Evolutionary conservation across 2,888 invertebrate species (phyloP).

Genomic region (Scaptomyza tumidula): DNA sequence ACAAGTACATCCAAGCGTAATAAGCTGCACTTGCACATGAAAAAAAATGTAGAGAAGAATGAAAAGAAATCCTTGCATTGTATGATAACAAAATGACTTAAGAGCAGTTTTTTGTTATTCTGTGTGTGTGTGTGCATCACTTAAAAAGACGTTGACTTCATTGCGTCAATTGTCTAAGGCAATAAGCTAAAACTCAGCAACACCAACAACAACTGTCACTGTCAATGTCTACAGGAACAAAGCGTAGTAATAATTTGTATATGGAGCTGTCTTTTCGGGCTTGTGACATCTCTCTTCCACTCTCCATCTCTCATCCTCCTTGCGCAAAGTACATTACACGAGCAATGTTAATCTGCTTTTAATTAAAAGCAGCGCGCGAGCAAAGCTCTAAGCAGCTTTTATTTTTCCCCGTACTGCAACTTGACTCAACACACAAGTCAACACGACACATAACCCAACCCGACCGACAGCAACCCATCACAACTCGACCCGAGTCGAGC

Average conservation of each 20-base stretch:
- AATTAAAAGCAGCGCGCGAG: constrained; percentile 67
- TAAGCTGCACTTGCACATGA: constrained; percentile 54
- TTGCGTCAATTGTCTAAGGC: constrained; percentile 57
- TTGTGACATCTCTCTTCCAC: not conserved
- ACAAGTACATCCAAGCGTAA: constrained; percentile 22
- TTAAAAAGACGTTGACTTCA: constrained; percentile 62
- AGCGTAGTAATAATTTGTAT: constrained; percentile 59
- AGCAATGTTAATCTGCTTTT: constrained; percentile 76
- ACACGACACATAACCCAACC: too few relatives aligned
- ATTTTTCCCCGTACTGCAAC: constrained; percentile 13
- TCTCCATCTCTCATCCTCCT: not conserved
- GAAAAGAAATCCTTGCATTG: constrained; percentile 29
- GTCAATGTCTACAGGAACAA: constrained; percentile 67
- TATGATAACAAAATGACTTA: constrained; percentile 51
- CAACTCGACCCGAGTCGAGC: constrained; percentile 4
- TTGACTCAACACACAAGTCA: constrained; percentile 6
- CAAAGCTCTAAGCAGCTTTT: constrained; percentile 66
- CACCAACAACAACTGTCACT: constrained; percentile 39
- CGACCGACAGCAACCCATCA: not conserved
- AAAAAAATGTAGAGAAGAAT: constrained; percentile 16
- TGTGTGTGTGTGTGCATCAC: constrained; percentile 24
- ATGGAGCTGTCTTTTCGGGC: constrained; percentile 27
- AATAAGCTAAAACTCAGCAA: constrained; percentile 27
- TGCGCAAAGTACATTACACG: constrained; percentile 58
- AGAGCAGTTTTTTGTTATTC: constrained; percentile 11